Conservation (phyloP, 2,113 vertebrate species). For the Mormoops blainvillei region DNA sequence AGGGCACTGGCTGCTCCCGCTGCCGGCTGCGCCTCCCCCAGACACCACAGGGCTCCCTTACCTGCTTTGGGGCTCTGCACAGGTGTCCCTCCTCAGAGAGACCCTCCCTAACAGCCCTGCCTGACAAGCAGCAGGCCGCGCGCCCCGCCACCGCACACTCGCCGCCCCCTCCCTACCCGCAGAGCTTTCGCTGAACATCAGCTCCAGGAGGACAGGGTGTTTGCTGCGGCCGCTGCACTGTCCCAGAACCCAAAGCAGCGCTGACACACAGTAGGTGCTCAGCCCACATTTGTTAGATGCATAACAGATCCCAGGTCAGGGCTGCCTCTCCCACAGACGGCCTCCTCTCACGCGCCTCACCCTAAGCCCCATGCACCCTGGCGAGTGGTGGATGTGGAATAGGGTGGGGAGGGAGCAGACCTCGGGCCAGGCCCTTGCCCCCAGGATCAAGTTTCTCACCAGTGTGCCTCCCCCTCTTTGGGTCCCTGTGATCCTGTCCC, state of each 20-base stretch:
- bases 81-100: not conserved
- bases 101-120: not conserved
- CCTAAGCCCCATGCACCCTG: not conserved
- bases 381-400: fast-evolving
- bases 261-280: not conserved
- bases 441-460: not conserved
- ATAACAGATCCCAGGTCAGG: not conserved
- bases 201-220: not conserved
- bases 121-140: not conserved
- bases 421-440: not conserved
- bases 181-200: not conserved
- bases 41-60: not conserved
- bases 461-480: not conserved
- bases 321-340: not conserved
- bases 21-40: not conserved
- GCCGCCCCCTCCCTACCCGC: too few relatives aligned
- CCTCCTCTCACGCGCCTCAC: not conserved
- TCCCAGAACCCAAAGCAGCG: not conserved
- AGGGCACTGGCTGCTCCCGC: not conserved
- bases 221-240: not conserved
- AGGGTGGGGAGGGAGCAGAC: too few relatives aligned
- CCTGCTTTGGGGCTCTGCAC: not conserved
- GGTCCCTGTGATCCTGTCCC: not conserved
- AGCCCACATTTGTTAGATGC: not conserved
- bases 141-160: not conserved